Base-by-base conservation (phyloP, 2,888 invertebrate species). In the Drosophila stalkeri region DNA sequence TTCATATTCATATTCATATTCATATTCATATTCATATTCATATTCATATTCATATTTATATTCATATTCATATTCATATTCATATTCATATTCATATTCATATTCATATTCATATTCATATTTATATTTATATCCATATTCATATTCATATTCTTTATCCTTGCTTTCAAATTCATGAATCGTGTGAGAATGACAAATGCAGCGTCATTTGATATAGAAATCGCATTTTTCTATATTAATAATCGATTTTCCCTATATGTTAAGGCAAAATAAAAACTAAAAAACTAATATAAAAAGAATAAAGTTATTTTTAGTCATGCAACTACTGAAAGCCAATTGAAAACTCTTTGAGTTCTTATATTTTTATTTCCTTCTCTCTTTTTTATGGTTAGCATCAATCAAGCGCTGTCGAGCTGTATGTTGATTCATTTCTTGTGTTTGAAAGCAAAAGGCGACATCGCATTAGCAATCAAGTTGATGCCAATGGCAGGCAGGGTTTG, bases 341-440 rank as follows among this genome's bases (percentile, higher is more conserved):
- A 51, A 51, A 20, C 51, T 14, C 33, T 14, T 51, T 51, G 47
- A 47, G 23, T 23, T 46, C 20, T 20, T 27, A 4, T 9, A 27
- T 47, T 47, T 47, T 44, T 11, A 27, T 27, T 27, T 27, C 27
- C 27, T 1, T 27, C 27, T 27, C 27, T 6, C 6, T 27, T 6
- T 27, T 27, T 43, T 20, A 20, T 31, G n/a, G 47, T 9, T 16
- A 20, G 18, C 51, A 35, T 51, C 51, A 51, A 51, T 51, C 51
- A 51, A 20, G 3, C 20, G 18, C 33, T 51, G 20, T 18, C 51
- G 18, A 8, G 51, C 33, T 18, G 11, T 49, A 5, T 31, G n/a
- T 31, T 12, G 16, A n/a, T 27, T 27, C 23, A 27, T 47, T 47
- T 27, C n/a, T 47, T 16, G 16, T 27, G 27, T 47, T 27, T n/a